Evolutionary conservation across 2,797 vertebrate genomes (phyloP), one percentile per base, ranked within the genome.

Genomic region (Lacerta agilis): DNA sequence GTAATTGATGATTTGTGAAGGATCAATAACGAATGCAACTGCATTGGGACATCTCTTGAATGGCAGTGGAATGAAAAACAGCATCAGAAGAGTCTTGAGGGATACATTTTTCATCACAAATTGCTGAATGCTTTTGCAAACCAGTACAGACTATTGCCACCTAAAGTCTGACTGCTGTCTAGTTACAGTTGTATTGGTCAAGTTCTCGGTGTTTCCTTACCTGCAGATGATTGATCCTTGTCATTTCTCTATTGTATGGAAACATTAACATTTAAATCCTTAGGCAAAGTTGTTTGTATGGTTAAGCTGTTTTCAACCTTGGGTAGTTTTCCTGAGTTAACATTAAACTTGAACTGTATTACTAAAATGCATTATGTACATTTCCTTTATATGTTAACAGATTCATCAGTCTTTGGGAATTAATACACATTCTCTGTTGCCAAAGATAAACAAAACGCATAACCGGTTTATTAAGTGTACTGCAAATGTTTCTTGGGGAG

Each of bases 51-150:
- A 87, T 92, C 89, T 80, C 17, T 43, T 89, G 58, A 91, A 86
- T 86, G 86, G 87, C 93, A 90, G 38, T 92, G 73, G 83, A 87
- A 93, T 88, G 80, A 90, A 88, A 86, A 90, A 77, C 87, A 66
- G 86, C 86, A 43, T 90, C 87, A 86, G 15, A 81, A 86, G 93
- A 90, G 92, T 96, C 95, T 95, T 55, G 72, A 87, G 91, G 91
- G 92, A 66, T 90, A 36, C 90, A 85, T 82, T 82, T 89, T 85
- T 25, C 49, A 38, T 49, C 45, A 77, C 86, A 80, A 89, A 87
- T 79, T 83, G 66, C 0, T 76, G 55, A 75, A 23, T 58, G 36
- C 61, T 25, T 45, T 76, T 72, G 66, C n/a, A 36, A 79, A 81
- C 85, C 41, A 45, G 10, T 80, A 66, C 43, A 67, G 78, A 45